Percentiles rank a stretch among this genome's conserved stretches.
These are phyloP conservation scores for Periphyllus acericola DNA, from an alignment of 2,888 invertebrate species.

Conservation along the genomic window DNA sequence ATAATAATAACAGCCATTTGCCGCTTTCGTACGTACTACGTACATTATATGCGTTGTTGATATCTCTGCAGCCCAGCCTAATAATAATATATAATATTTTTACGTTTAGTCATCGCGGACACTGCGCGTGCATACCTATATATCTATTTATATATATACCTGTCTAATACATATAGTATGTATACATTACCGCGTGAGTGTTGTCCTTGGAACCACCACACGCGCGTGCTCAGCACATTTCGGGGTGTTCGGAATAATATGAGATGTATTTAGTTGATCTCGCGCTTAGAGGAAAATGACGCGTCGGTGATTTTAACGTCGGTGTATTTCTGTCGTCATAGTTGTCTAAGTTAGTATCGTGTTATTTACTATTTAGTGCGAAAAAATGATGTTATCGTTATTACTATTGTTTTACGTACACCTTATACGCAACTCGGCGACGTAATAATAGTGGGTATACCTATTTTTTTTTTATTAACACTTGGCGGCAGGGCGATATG, in stretches of 20 bases:
- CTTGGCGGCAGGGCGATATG: neutral
- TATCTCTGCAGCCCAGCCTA: slow-evolving; percentile 22
- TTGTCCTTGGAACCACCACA: slow-evolving; percentile 26
- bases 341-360: neutral
- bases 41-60: neutral
- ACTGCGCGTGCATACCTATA: neutral
- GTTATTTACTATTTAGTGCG: neutral
- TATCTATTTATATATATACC: neutral
- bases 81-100: slow-evolving; percentile 39
- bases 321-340: neutral
- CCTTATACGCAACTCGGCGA: neutral
- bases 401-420: neutral
- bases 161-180: neutral
- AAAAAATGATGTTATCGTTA: neutral
- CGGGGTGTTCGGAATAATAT: neutral
- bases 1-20: neutral
- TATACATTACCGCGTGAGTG: slow-evolving; percentile 8
- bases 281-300: neutral
- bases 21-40: neutral
- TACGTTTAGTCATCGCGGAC: slow-evolving; percentile 51
- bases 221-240: neutral
- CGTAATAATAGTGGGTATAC: neutral
- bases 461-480: neutral
- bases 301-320: neutral
- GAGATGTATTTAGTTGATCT: neutral